phyloP scores from a whole-genome alignment of 2,888 invertebrate species.

The Melieria omissa region DNA sequence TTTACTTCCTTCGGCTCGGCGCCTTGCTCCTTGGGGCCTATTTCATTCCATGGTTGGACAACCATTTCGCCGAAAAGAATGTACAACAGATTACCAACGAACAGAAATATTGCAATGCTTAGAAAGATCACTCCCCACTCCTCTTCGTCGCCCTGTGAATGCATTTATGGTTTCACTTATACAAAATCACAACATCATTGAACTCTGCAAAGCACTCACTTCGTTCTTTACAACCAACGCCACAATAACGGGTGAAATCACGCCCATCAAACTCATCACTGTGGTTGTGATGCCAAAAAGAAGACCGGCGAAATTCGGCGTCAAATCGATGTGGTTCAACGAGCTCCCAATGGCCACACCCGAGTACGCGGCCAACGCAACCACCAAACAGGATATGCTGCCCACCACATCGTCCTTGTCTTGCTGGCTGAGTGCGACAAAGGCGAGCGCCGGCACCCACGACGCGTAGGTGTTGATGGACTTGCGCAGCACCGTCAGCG shows the following conservation, averaged over 20 bases:
- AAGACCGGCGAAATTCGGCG: slow-evolving; percentile 73
- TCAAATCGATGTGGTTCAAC: slow-evolving; percentile 72
- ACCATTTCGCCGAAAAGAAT: slow-evolving; percentile 74
- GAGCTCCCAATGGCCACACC: slow-evolving; percentile 65
- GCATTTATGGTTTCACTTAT: slow-evolving; percentile 16
- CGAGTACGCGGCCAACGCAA: slow-evolving; percentile 68
- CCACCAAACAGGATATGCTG: slow-evolving; percentile 69
- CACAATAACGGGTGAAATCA: slow-evolving; percentile 71
- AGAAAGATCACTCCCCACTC: slow-evolving; percentile 82
- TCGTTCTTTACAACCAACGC: slow-evolving; percentile 68
- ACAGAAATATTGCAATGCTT: slow-evolving; percentile 74
- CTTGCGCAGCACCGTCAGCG: slow-evolving; percentile 58
- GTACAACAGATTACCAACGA: slow-evolving; percentile 77
- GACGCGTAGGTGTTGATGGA: slow-evolving; percentile 58
- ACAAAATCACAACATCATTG: background rate
- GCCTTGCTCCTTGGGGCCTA: background rate
- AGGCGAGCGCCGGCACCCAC: slow-evolving; percentile 69
- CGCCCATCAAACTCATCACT: slow-evolving; percentile 70
- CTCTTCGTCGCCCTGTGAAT: slow-evolving; percentile 63
- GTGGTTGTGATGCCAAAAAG: slow-evolving; percentile 74
- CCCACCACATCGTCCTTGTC: slow-evolving; percentile 59
- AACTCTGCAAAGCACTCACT: slow-evolving; percentile 40
- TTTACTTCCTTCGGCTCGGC: too few species aligned
- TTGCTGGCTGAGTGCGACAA: slow-evolving; percentile 69
- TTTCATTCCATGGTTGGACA: slow-evolving; percentile 78